Evolutionary conservation across 2,797 vertebrate species (phyloP), one percentile per base, ranked within the genome.

Genomic region (Helostoma temminkii): DNA sequence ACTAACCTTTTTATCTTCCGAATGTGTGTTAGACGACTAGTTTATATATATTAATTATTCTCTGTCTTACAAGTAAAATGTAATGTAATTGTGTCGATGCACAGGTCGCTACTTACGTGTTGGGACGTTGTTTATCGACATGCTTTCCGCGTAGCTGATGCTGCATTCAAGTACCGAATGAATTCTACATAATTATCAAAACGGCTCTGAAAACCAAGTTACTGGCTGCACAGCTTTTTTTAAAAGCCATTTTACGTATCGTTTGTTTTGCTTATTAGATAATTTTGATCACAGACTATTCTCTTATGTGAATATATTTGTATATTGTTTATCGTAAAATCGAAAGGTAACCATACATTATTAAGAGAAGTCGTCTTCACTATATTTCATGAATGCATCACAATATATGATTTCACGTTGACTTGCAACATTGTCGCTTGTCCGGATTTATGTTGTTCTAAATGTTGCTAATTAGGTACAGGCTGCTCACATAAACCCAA

Each of bases 141-240:
- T 34, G n/a, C 21, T 43, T 78, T 76, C 79, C 72, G 74, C 26
- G 62, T 58, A 4, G 36, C 53, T 16, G 36, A 18, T 70, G 77
- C 8, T 66, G 57, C 73, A 11, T 87, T 87, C 70, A 77, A 0
- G 62, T 15, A 0, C 46, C 5, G 11, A 0, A 5, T 4, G 21
- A 56, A 63, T 54, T 42, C 1, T 42, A 4, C 1, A 0, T n/a
- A n/a, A n/a, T n/a, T n/a, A 0, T 0, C 0, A 0, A 1, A 7
- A 19, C 0, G 1, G 3, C 6, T 24, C 11, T 30, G 3, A 30
- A 14, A 2, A 4, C n/a, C 24, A n/a, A 30, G 48, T 11, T 0
- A 2, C 11, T n/a, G n/a, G 9, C 18, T 42, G 10, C 9, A 6
- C 6, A 25, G 2, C 3, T 4, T 48, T 8, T 24, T 63, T 25